Evolutionary conservation across 1,140 invertebrate species (phyloP).

Genomic region (Macrobrachium rosenbergii): DNA sequence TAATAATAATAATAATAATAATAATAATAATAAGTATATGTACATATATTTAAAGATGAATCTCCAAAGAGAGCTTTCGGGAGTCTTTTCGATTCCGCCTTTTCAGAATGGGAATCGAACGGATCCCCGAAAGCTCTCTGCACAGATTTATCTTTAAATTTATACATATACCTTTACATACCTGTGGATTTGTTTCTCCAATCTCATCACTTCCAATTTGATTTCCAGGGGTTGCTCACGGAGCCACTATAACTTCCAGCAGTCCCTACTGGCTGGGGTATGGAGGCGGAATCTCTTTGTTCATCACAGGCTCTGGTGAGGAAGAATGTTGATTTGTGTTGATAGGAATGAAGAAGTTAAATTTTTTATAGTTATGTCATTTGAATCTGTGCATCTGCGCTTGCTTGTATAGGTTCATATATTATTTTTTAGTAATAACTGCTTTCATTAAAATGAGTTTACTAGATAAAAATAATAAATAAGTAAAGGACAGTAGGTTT

Average conservation of each 20-base stretch:
- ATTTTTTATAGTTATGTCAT: background rate
- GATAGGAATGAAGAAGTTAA: background rate
- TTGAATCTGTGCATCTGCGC: background rate
- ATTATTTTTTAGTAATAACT: too few species aligned
- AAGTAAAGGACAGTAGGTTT: too few species aligned
- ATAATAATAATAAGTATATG: too few species aligned
- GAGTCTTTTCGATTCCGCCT: too few species aligned
- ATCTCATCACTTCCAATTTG: background rate
- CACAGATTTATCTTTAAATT: background rate
- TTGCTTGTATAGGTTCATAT: background rate
- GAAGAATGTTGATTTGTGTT: background rate
- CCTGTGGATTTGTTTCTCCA: background rate
- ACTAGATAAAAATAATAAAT: too few species aligned
- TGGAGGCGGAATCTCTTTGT: background rate
- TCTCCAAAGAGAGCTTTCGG: too few species aligned
- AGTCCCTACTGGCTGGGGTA: constrained; percentile 17
- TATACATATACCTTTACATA: background rate
- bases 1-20: too few species aligned
- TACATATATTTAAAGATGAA: too few species aligned
- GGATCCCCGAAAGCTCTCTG: too few species aligned
- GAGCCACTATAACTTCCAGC: background rate
- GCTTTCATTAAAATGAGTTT: too few species aligned
- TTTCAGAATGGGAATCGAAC: too few species aligned
- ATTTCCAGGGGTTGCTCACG: constrained; percentile 2
- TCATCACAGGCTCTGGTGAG: constrained; percentile 19